Base-by-base conservation (phyloP, 2,797 vertebrate genomes). In the Amniataba percoides region DNA sequence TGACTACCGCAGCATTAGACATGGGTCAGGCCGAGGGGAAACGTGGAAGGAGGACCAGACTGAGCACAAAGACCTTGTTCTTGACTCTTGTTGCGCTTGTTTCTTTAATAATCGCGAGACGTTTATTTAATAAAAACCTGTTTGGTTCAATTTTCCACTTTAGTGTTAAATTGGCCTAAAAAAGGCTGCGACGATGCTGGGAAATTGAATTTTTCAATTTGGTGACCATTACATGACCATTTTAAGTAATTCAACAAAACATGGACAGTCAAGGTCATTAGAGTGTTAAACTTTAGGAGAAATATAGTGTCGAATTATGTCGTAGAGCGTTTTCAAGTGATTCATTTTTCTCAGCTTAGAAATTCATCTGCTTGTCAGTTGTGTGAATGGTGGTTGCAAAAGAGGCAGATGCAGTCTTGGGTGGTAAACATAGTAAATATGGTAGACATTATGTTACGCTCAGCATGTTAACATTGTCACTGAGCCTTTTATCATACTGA, bases 21-120 rank as follows among this genome's bases (percentile, higher is more conserved):
- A 94, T 90, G 91, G 94, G 91, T 93, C 91, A 92, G 79, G 1
- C 76, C 55, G 71, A 83, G 76, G 76, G 74, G 80, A 88, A 48
- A 69, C 78, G 83, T 48, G 51, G 82, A 85, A 62, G 56, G 53
- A 59, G 61, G 73, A 74, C 82, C 46, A 71, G 68, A 56, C 11
- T 12, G 78, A 74, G 81, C 75, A 90, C 89, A 88, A 83, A 91
- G 83, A 75, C 59, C 71, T 62, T 76, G n/a, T 87, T 85, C 72
- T 84, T 86, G 71, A 70, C 18, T 74, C 71, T 71, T 59, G 63
- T 84, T 82, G 63, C 40, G 42, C 75, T 82, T 36, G 34, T 36
- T 36, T 36, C 6, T 36, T 36, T 36, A 36, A 36, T 36, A 36
- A 36, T 36, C 8, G 34, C 4, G 67, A 75, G 74, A 85, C 64